These are phyloP conservation scores for Ectemnius lituratus DNA, from an alignment of 2,888 invertebrate species.

Conservation along the genomic window DNA sequence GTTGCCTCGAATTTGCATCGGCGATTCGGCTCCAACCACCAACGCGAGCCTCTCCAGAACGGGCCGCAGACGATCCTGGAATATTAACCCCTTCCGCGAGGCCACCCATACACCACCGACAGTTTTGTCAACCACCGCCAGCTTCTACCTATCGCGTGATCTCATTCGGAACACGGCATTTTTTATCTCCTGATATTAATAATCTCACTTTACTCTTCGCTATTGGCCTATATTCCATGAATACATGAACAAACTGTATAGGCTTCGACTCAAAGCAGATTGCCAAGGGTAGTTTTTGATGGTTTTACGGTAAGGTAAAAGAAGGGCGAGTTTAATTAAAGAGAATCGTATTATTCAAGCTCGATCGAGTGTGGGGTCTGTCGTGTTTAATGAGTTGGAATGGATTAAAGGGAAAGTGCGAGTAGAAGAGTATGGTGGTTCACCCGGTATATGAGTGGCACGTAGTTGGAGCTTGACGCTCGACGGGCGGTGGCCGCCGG, in stretches of 20 bases:
- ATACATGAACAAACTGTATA: too few relatives aligned
- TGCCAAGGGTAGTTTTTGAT: too few relatives aligned
- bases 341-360: too few relatives aligned
- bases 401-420: not conserved
- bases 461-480: constrained; percentile 22
- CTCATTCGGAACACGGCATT: not conserved
- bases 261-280: too few relatives aligned
- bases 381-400: not conserved
- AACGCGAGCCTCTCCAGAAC: constrained; percentile 26
- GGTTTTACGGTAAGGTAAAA: too few relatives aligned
- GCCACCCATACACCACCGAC: not conserved
- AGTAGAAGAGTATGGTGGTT: constrained; percentile 60
- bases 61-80: constrained; percentile 25
- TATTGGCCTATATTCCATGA: too few relatives aligned
- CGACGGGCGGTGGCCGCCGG: constrained; percentile 3
- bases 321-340: too few relatives aligned
- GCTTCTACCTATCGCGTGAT: not conserved
- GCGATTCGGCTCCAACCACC: constrained; percentile 40
- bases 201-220: too few relatives aligned
- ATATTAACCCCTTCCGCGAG: constrained; percentile 7
- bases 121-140: not conserved
- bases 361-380: not conserved
- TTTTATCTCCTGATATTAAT: too few relatives aligned
- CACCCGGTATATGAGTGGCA: constrained; percentile 48
- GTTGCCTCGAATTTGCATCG: constrained; percentile 44